phyloP scores from a whole-genome alignment of 64 coral and sea anemone species.

The Orbicella faveolata region DNA sequence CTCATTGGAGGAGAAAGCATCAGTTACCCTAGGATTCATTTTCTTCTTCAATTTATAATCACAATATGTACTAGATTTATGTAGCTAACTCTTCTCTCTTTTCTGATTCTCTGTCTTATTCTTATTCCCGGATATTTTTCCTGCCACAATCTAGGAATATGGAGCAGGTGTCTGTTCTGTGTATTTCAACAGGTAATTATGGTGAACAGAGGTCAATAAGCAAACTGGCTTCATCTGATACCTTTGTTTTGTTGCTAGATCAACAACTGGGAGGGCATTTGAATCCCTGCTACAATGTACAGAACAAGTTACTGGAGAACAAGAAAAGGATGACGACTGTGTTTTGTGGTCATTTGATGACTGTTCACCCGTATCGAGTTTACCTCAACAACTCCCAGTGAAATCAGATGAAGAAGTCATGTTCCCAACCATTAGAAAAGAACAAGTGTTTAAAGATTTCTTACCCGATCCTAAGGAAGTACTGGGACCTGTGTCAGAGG shows the following conservation, averaged over 20 bases:
- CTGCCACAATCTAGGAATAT: no score
- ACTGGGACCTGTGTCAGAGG: constrained; percentile 70
- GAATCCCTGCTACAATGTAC: neutral
- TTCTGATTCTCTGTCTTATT: no score
- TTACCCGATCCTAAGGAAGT: constrained; percentile 71
- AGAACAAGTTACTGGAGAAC: constrained; percentile 6
- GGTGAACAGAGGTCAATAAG: no score
- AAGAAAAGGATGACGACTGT: constrained; percentile 55
- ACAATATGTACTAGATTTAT: no score
- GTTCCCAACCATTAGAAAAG: constrained; percentile 64
- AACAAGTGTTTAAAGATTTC: constrained; percentile 74
- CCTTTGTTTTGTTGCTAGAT: neutral
- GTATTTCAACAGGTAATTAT: no score
- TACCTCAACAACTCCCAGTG: neutral
- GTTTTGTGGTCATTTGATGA: constrained; percentile 86
- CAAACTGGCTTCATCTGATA: no score
- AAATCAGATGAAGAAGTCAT: constrained; percentile 33
- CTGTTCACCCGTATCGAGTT: constrained; percentile 12
- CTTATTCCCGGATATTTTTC: no score
- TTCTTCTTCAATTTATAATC: no score
- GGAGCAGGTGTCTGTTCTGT: no score
- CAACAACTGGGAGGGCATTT: neutral
- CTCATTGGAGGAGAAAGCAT: no score
- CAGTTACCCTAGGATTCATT: no score
- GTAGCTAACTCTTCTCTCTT: no score